These are phyloP conservation scores for Drosophila bifasciata DNA, from an alignment of 1,140 invertebrate genomes.

Conservation along the genomic window DNA sequence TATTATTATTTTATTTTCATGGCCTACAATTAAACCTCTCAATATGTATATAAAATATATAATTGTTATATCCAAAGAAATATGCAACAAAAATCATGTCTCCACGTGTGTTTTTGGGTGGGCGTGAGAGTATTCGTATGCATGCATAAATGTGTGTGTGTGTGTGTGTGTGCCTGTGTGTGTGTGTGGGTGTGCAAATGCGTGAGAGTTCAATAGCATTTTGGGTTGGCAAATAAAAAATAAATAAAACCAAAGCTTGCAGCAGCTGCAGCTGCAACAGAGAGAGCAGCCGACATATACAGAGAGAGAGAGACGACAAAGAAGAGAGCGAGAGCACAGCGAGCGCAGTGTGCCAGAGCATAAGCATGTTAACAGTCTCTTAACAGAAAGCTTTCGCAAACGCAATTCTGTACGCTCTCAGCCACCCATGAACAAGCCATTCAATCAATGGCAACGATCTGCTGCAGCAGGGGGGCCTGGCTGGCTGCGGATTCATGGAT, in stretches of 20 bases:
- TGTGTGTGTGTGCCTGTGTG: background rate
- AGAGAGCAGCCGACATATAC: conserved; percentile 11
- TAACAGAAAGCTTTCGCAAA: conserved; percentile 15
- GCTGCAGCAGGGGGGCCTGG: too few relatives aligned
- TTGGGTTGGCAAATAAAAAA: conserved; percentile 74
- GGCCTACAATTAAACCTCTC: background rate
- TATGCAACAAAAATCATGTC: background rate
- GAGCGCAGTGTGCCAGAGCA: background rate
- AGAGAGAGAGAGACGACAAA: conserved; percentile 11
- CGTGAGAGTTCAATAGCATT: conserved; percentile 77
- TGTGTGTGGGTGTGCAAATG: conserved; percentile 19
- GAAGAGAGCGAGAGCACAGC: conserved; percentile 24
- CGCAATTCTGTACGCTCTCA: background rate
- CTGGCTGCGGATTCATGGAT: too few relatives aligned
- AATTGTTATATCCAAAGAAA: too few relatives aligned
- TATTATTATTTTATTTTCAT: background rate
- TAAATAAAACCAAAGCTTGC: conserved; percentile 67
- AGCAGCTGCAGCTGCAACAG: conserved; percentile 44
- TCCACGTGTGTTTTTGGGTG: background rate
- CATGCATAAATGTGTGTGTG: background rate
- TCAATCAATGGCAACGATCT: too few relatives aligned
- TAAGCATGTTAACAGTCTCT: background rate
- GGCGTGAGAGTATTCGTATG: background rate
- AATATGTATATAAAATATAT: too few relatives aligned
- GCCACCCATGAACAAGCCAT: too few relatives aligned